phyloP scores from a whole-genome alignment of 2,797 vertebrate genomes.

The Coregonus sp. region DNA sequence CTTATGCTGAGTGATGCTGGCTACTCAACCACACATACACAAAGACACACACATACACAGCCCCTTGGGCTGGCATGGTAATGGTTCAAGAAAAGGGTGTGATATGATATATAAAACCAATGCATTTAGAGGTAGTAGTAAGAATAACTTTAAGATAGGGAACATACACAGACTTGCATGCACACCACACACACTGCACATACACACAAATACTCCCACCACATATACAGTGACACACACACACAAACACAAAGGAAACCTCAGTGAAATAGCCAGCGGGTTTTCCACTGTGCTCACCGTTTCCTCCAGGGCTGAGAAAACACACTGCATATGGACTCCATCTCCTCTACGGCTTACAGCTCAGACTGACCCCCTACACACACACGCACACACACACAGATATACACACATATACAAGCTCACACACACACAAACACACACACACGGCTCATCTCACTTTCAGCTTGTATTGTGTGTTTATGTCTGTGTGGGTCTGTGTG shows the following conservation, averaged over 20 bases:
- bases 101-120: constrained; percentile 23
- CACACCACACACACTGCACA: constrained; percentile 26
- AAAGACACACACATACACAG: constrained; percentile 10
- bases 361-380: constrained; percentile 35
- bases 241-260: constrained; percentile 66
- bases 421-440: constrained; percentile 7
- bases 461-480: too few relatives aligned
- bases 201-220: constrained; percentile 11
- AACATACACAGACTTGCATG: constrained; percentile 52
- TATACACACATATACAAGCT: constrained; percentile 26
- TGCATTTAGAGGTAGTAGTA: constrained; percentile 36
- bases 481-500: constrained; percentile 28
- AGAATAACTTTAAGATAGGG: constrained; percentile 44
- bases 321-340: constrained; percentile 77
- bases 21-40: constrained; percentile 10
- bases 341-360: constrained; percentile 71
- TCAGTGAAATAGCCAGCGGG: constrained; percentile 64
- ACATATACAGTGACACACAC: constrained; percentile 38
- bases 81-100: constrained; percentile 48
- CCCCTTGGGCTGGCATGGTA: too few relatives aligned
- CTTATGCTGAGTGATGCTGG: constrained; percentile 42
- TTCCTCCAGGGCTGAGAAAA: constrained; percentile 77
- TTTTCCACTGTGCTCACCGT: constrained; percentile 74
- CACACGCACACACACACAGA: constrained; percentile 34
- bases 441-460: background rate